These are phyloP conservation scores for Meloidogyne exigua DNA, from an alignment of 1,140 invertebrate species.

Conservation along the genomic window DNA sequence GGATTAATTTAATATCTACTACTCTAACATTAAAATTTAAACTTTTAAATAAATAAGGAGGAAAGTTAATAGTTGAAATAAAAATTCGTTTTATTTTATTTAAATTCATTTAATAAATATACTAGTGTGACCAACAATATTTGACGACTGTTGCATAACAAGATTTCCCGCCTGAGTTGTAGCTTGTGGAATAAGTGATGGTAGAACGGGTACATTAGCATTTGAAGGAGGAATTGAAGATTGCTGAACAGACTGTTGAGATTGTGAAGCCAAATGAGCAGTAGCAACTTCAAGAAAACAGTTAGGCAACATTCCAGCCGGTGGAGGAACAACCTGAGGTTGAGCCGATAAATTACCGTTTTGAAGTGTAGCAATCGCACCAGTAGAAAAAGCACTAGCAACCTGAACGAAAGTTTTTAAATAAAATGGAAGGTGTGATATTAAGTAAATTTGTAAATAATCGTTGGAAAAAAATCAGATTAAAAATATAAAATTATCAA, in stretches of 20 bases:
- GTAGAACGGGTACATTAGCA: not conserved
- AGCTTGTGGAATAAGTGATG: not conserved
- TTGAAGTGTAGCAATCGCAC: not conserved
- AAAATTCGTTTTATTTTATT: not conserved
- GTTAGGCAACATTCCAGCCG: not conserved
- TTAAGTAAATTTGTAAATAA: too few species aligned
- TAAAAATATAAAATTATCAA: too few species aligned
- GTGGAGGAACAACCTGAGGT: not conserved
- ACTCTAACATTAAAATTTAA: too few species aligned
- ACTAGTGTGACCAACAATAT: not conserved
- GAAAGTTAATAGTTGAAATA: too few species aligned
- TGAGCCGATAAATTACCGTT: not conserved
- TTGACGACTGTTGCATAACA: not conserved
- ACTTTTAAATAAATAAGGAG: too few species aligned
- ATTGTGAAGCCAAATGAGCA: not conserved
- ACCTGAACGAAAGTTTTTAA: not conserved
- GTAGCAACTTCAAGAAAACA: not conserved
- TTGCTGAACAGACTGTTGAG: not conserved
- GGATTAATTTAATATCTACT: too few species aligned
- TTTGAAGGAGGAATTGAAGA: constrained; percentile 5
- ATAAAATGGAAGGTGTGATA: not conserved
- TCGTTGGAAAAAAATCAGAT: not conserved
- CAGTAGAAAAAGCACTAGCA: not conserved
- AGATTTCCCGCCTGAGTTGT: not conserved
- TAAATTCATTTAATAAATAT: not conserved